Conservation (phyloP, 2,113 vertebrate genomes). For the Apeltes quadracus region DNA sequence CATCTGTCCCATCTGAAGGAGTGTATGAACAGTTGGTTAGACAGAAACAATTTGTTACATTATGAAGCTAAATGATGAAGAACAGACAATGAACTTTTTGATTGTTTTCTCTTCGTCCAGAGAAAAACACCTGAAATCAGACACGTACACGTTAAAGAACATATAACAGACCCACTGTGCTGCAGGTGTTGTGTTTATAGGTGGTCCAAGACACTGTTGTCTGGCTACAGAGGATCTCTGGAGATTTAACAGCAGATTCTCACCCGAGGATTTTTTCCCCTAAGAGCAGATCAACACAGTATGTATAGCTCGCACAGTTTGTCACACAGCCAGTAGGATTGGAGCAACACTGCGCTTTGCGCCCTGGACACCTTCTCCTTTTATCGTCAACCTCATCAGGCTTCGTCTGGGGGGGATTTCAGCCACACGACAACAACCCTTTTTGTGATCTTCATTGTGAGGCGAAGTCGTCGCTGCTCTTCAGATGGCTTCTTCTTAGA, state of each 20-base stretch:
- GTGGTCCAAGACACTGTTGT: constrained; percentile 69
- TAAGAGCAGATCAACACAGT: constrained; percentile 20
- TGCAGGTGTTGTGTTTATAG: constrained; percentile 36
- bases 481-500: constrained; percentile 9
- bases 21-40: not conserved
- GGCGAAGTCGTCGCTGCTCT: not conserved
- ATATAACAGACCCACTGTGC: not conserved
- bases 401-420: not conserved
- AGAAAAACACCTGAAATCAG: not conserved
- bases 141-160: not conserved
- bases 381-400: not conserved
- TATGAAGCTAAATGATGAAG: not conserved
- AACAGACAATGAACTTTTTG: not conserved
- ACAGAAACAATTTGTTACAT: not conserved
- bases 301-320: constrained; percentile 3
- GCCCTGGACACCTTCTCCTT: not conserved
- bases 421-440: not conserved
- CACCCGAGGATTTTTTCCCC: constrained; percentile 35
- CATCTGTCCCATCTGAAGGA: not conserved
- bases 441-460: not conserved
- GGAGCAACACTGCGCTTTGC: not conserved
- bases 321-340: constrained; percentile 2
- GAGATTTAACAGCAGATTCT: constrained; percentile 39
- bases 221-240: constrained; percentile 36
- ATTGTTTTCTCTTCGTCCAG: not conserved